Evolutionary conservation across 2,797 vertebrate genomes (phyloP).

Genomic region (Chaetodon trifasciatus): DNA sequence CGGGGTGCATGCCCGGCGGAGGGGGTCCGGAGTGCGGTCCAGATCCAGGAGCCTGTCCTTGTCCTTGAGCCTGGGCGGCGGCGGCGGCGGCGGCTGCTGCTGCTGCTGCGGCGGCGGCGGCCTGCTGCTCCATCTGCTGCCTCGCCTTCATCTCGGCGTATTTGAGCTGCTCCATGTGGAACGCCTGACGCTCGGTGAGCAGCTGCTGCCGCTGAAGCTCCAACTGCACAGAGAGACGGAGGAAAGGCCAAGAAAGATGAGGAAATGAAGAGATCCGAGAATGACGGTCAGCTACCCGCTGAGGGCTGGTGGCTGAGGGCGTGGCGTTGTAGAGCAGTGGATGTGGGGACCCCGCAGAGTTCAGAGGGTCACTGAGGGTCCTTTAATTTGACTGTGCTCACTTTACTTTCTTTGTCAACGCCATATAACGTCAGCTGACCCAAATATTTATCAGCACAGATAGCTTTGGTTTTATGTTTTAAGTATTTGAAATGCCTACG

Average conservation of each 20-base stretch:
- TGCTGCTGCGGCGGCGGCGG: slow-evolving; percentile 77
- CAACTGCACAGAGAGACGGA: slow-evolving; percentile 80
- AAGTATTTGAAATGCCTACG: neutral
- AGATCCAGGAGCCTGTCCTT: slow-evolving; percentile 73
- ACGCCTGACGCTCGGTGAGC: slow-evolving; percentile 96
- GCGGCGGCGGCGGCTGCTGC: slow-evolving; percentile 79
- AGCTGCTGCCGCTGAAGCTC: slow-evolving; percentile 98
- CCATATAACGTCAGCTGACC: neutral
- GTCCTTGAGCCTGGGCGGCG: slow-evolving; percentile 82
- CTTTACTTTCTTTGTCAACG: too few relatives aligned
- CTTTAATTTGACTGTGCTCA: neutral
- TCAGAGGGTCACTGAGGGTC: neutral
- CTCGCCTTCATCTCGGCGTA: slow-evolving; percentile 95
- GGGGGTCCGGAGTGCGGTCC: slow-evolving; percentile 81
- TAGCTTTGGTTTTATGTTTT: too few relatives aligned
- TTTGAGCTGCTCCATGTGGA: slow-evolving; percentile 99
- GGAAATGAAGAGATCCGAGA: neutral
- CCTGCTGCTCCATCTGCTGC: slow-evolving; percentile 96
- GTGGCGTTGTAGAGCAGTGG: too few relatives aligned
- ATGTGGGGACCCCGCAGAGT: neutral
- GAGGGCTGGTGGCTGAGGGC: neutral
- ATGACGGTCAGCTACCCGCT: neutral
- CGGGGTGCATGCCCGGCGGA: slow-evolving; percentile 83
- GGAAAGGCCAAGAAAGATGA: neutral
- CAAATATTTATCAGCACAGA: neutral